A percentile compares a stretch with the other conserved stretches of the same genome.
These are phyloP conservation scores for Neuroterus valhalla DNA, from an alignment of 1,140 invertebrate species.

Conservation along the genomic window DNA sequence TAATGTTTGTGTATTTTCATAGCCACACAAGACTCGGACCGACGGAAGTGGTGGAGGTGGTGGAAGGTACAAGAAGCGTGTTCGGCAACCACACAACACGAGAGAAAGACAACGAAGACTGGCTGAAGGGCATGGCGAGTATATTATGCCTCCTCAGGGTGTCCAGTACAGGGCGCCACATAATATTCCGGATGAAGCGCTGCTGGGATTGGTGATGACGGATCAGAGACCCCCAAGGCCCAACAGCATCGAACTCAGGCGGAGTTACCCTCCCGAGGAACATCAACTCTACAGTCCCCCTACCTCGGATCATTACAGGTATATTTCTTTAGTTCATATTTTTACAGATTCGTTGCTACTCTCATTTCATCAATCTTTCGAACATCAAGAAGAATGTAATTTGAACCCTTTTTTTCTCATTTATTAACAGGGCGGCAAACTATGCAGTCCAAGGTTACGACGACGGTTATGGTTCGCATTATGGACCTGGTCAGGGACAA, in stretches of 20 bases:
- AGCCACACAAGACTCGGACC: slow-evolving; percentile 79
- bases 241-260: slow-evolving; percentile 84
- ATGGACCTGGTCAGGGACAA: slow-evolving; percentile 69
- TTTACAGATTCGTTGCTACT: no score
- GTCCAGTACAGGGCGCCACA: slow-evolving; percentile 70
- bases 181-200: slow-evolving; percentile 69
- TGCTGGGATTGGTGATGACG: slow-evolving; percentile 70
- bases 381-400: no score
- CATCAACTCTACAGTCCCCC: slow-evolving; percentile 75
- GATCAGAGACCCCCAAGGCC: slow-evolving; percentile 80
- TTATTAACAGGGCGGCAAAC: slow-evolving; percentile 58
- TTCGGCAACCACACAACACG: slow-evolving; percentile 90
- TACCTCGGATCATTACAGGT: slow-evolving; percentile 72
- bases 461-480: slow-evolving; percentile 73
- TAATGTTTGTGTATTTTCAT: slow-evolving; percentile 42
- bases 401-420: background rate
- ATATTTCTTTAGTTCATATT: slow-evolving; percentile 1
- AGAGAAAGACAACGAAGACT: slow-evolving; percentile 88
- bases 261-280: slow-evolving; percentile 80
- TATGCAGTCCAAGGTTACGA: slow-evolving; percentile 69
- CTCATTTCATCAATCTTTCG: no score
- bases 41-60: slow-evolving; percentile 76
- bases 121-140: slow-evolving; percentile 89
- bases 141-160: slow-evolving; percentile 82
- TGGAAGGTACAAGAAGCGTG: slow-evolving; percentile 85